Evolutionary conservation across 1,140 invertebrate genomes (phyloP).

Genomic region (Drosophila bocki): DNA sequence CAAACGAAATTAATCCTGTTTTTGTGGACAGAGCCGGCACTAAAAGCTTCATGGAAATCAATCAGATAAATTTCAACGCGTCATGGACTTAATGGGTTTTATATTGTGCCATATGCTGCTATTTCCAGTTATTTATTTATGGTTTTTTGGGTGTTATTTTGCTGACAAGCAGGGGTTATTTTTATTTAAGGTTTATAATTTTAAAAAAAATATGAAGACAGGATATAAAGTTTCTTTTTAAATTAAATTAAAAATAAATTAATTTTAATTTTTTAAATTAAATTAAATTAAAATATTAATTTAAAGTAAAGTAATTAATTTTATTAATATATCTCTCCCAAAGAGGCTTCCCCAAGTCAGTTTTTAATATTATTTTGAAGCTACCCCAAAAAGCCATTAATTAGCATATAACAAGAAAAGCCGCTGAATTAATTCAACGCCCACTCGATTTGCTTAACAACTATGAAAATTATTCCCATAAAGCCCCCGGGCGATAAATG

Average conservation of each 20-base stretch:
- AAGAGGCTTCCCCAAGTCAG: background rate
- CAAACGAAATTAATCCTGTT: constrained; percentile 13
- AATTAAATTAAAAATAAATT: no score
- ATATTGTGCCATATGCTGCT: constrained; percentile 22
- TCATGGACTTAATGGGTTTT: constrained; percentile 24
- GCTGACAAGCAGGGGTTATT: background rate
- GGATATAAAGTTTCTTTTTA: no score
- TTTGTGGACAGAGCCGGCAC: background rate
- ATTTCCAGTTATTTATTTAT: background rate
- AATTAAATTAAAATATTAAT: no score
- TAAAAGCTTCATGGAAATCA: constrained; percentile 9
- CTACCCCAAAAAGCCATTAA: background rate
- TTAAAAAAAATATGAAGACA: no score
- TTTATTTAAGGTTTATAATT: no score
- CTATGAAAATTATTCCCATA: constrained; percentile 55
- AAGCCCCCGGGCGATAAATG: constrained; percentile 37
- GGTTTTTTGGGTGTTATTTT: background rate
- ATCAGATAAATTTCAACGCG: constrained; percentile 11
- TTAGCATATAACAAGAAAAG: constrained; percentile 11
- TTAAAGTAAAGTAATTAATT: no score
- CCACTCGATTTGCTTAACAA: constrained; percentile 66
- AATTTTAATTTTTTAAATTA: no score
- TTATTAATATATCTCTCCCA: no score
- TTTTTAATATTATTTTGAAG: background rate
- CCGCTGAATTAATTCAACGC: constrained; percentile 21